Evolutionary conservation across 2,113 vertebrate genomes (phyloP).

Genomic region (Aphelocoma coerulescens): DNA sequence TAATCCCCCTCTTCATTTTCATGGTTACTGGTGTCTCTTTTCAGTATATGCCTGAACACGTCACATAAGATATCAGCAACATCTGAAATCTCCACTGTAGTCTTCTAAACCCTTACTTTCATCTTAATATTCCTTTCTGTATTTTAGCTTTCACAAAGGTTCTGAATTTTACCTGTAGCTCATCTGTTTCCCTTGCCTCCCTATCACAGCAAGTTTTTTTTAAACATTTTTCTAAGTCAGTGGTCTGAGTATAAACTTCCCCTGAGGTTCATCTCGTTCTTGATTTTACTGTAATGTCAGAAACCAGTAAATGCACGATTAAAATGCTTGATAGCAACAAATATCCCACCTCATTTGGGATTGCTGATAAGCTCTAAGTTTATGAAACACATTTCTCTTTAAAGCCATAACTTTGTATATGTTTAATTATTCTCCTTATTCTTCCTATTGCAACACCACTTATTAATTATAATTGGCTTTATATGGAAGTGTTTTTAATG

Average conservation of each 20-base stretch:
- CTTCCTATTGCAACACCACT: neutral
- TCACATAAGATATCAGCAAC: neutral
- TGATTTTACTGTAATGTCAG: neutral
- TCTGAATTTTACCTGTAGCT: neutral
- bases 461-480: neutral
- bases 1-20: neutral
- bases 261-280: neutral
- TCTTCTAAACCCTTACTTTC: neutral
- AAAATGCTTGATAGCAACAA: neutral
- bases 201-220: neutral
- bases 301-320: neutral
- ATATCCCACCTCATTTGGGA: neutral
- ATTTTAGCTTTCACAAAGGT: neutral
- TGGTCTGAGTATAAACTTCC: neutral
- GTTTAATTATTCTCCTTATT: neutral
- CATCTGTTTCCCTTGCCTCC: neutral
- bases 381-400: neutral
- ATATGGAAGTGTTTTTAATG: neutral
- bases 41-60: neutral
- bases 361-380: neutral
- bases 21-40: neutral
- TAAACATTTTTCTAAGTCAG: neutral
- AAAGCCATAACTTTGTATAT: neutral
- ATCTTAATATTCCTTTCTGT: neutral
- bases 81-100: neutral